These are phyloP conservation scores for Notarius lentiginosus DNA, from an alignment of 2,113 vertebrate species.

Conservation along the genomic window DNA sequence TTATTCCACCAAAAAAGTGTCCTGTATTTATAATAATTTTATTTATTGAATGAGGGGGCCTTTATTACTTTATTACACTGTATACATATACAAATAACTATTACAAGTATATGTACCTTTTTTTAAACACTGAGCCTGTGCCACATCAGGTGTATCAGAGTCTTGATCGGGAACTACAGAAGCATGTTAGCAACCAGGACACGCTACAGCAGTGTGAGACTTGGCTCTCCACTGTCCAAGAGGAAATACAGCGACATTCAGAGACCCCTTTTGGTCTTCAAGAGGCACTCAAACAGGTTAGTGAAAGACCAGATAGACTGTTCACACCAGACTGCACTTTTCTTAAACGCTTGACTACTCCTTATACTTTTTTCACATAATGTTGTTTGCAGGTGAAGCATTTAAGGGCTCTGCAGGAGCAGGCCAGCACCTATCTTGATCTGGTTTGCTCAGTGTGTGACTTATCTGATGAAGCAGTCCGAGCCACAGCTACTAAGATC, in stretches of 20 bases:
- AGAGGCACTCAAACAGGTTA: slow-evolving; percentile 87
- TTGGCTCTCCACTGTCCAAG: slow-evolving; percentile 83
- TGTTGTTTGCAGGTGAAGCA: slow-evolving; percentile 81
- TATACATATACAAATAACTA: background rate
- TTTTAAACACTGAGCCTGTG: background rate
- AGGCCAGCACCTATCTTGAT: slow-evolving; percentile 92
- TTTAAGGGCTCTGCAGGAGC: slow-evolving; percentile 88
- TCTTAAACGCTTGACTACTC: background rate
- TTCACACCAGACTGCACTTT: background rate
- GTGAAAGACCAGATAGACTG: background rate
- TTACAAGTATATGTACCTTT: background rate
- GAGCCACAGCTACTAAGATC: slow-evolving; percentile 81
- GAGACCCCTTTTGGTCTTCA: slow-evolving; percentile 80
- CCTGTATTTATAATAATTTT: background rate
- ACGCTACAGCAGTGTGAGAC: slow-evolving; percentile 89
- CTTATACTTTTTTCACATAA: background rate
- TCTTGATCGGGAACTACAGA: slow-evolving; percentile 93
- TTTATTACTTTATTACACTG: background rate
- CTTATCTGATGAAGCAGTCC: slow-evolving; percentile 82
- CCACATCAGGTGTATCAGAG: slow-evolving; percentile 86
- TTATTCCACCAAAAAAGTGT: too few relatives aligned
- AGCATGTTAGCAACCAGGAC: slow-evolving; percentile 90
- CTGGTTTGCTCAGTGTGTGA: slow-evolving; percentile 92
- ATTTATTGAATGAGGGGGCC: background rate
- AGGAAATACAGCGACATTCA: slow-evolving; percentile 74